These are phyloP conservation scores for Nannoperca obscura DNA, from an alignment of 2,797 vertebrate genomes.

Conservation along the genomic window DNA sequence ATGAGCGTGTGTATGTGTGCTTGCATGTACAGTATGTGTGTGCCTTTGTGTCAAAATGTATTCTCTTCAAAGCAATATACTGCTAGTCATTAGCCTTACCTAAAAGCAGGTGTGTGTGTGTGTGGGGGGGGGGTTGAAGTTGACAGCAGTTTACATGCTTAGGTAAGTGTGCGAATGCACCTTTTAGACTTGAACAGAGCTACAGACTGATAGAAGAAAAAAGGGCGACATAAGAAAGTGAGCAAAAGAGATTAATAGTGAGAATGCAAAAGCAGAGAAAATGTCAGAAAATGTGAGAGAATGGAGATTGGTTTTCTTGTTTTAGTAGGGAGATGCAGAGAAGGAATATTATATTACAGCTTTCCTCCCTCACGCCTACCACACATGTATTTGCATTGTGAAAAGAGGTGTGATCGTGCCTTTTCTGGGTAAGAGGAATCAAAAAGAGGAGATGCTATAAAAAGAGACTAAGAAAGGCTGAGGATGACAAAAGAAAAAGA, in stretches of 20 bases:
- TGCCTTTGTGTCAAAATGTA: slow-evolving; percentile 18
- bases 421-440: slow-evolving; percentile 9
- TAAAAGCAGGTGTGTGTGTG: slow-evolving; percentile 2
- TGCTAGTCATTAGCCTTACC: slow-evolving; percentile 27
- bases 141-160: slow-evolving; percentile 59
- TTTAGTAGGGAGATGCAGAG: slow-evolving; percentile 26
- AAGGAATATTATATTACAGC: slow-evolving; percentile 19
- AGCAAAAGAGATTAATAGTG: slow-evolving; percentile 2
- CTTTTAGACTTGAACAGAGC: slow-evolving; percentile 33
- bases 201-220: slow-evolving; percentile 21
- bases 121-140: slow-evolving; percentile 15
- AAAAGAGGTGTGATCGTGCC: slow-evolving; percentile 24
- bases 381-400: slow-evolving; percentile 34
- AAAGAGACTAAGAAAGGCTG: slow-evolving; percentile 9
- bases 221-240: slow-evolving; percentile 3
- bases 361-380: slow-evolving; percentile 26
- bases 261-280: slow-evolving; percentile 31
- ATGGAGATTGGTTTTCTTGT: slow-evolving; percentile 39
- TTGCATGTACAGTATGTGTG: not conserved
- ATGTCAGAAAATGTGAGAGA: slow-evolving; percentile 25
- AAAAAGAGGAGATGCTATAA: slow-evolving; percentile 4
- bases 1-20: slow-evolving; percentile 29
- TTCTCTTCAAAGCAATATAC: slow-evolving; percentile 32
- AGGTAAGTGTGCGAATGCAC: slow-evolving; percentile 27
- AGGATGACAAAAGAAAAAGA: slow-evolving; percentile 16